These are phyloP conservation scores for Saccopteryx bilineata DNA, from an alignment of 2,113 vertebrate species.

Conservation along the genomic window DNA sequence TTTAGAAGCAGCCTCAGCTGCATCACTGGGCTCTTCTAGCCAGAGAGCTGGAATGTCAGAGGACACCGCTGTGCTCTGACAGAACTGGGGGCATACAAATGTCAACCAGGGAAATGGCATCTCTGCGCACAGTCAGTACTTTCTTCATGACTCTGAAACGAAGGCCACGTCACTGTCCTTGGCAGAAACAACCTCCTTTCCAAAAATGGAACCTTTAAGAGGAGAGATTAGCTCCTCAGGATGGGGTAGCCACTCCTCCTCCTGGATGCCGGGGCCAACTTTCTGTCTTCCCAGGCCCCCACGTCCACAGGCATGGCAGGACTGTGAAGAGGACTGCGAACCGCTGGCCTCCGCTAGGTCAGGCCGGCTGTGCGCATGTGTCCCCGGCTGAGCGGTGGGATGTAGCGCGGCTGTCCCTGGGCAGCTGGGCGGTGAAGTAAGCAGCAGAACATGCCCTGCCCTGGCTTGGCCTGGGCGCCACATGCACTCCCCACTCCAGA, in stretches of 20 bases:
- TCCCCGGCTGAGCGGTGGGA: not conserved
- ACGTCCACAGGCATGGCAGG: not conserved
- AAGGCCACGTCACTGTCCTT: not conserved
- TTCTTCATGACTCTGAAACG: no score
- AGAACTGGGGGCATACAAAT: not conserved
- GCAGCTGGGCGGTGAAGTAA: not conserved
- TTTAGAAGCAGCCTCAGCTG: not conserved
- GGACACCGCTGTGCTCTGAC: not conserved
- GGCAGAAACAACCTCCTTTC: not conserved
- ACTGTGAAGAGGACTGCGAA: not conserved
- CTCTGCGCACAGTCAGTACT: no score
- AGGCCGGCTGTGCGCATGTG: rapidly evolving
- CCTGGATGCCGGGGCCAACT: not conserved
- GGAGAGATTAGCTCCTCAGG: not conserved
- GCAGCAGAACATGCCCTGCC: not conserved
- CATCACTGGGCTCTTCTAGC: rapidly evolving
- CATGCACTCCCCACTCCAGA: not conserved
- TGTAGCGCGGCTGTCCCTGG: no score
- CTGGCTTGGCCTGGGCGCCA: not conserved
- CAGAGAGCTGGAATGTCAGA: not conserved
- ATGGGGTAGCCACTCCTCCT: not conserved
- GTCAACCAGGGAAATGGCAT: not conserved
- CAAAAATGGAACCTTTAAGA: not conserved
- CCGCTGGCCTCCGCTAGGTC: not conserved
- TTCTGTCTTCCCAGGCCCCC: no score